Percentiles rank a stretch among this genome's conserved stretches.
Conservation (phyloP, 2,797 vertebrate genomes). For the Crocidura indochinensis region DNA sequence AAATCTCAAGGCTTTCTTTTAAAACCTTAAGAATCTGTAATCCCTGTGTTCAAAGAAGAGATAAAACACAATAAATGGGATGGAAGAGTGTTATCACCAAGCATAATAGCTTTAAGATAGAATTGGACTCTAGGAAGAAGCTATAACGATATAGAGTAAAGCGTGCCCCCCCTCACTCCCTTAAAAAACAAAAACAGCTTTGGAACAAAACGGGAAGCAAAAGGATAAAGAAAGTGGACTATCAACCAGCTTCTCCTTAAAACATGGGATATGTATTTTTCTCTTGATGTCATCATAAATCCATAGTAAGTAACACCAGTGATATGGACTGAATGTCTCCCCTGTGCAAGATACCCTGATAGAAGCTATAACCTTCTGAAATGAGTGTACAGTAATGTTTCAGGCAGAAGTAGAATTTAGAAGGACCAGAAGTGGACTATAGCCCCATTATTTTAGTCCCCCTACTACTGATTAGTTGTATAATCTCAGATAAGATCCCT, state of each 20-base stretch:
- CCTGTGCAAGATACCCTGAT: neutral
- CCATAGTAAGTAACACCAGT: neutral
- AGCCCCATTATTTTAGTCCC: neutral
- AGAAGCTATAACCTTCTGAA: neutral
- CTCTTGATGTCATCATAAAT: neutral
- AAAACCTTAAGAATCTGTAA: slow-evolving; percentile 37
- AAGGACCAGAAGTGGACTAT: neutral
- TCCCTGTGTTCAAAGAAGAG: slow-evolving; percentile 7
- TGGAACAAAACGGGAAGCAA: slow-evolving; percentile 21
- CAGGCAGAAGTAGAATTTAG: neutral
- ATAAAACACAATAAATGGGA: slow-evolving; percentile 3
- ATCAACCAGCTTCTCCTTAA: too few relatives aligned
- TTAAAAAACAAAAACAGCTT: neutral
- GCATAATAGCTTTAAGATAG: slow-evolving; percentile 17
- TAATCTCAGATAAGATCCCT: slow-evolving; percentile 3
- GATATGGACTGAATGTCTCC: neutral
- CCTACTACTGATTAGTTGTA: too few relatives aligned
- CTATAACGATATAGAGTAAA: slow-evolving; percentile 32
- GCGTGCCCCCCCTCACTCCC: neutral
- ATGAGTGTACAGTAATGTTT: neutral
- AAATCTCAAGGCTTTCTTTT: slow-evolving; percentile 20
- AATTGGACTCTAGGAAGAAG: slow-evolving; percentile 32
- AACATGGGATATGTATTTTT: neutral
- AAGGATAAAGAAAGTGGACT: neutral
- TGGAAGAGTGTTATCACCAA: neutral